These are phyloP conservation scores for Bilobella aurantiaca DNA, from an alignment of 1,140 invertebrate species.

Conservation along the genomic window DNA sequence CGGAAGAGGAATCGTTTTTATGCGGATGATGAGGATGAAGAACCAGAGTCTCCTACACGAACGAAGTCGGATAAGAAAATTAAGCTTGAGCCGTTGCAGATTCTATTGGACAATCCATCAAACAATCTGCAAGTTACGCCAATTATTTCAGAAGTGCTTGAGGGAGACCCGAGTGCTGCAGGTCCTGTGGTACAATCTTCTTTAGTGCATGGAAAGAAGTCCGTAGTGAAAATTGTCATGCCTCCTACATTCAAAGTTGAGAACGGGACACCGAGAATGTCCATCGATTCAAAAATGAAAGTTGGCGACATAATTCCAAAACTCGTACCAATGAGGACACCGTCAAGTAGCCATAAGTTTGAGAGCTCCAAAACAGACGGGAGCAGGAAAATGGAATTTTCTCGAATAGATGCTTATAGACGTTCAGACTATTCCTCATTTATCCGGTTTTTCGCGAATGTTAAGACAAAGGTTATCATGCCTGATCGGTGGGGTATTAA, in stretches of 20 bases:
- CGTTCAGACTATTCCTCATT: background rate
- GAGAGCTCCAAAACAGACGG: no score
- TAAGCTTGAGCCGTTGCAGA: background rate
- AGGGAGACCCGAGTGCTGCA: background rate
- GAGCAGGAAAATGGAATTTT: background rate
- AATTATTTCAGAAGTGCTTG: background rate
- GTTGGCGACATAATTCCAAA: no score
- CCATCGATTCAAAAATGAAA: no score
- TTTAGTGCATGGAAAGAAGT: no score
- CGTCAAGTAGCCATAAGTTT: no score
- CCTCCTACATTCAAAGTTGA: background rate
- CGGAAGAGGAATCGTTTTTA: background rate
- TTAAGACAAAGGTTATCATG: slow-evolving; percentile 1
- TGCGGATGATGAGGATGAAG: background rate
- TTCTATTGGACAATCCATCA: background rate
- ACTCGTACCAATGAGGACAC: no score
- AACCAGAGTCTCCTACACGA: background rate
- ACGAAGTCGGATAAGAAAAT: background rate
- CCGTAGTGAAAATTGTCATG: background rate
- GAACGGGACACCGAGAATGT: no score
- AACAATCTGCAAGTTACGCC: background rate
- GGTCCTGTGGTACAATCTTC: background rate
- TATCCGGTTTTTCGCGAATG: background rate
- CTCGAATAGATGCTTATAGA: background rate
- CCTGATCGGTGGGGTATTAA: slow-evolving; percentile 13